A percentile compares a stretch with the other conserved stretches of the same genome.
These are phyloP conservation scores for Graptemys geographica DNA, from an alignment of 2,797 vertebrate species.

Conservation along the genomic window DNA sequence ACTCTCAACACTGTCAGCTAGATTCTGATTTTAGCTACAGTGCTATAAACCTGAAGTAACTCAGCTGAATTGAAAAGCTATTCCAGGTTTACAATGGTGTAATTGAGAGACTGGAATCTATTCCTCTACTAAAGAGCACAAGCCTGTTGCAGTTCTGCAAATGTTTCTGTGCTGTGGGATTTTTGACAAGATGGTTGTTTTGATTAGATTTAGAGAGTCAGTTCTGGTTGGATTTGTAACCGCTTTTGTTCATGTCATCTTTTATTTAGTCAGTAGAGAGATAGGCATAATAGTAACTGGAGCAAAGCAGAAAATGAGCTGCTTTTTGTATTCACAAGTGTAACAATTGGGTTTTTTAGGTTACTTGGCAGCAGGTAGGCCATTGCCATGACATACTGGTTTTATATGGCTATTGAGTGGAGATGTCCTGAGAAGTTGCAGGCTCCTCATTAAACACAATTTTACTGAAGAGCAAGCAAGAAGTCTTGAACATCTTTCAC, in stretches of 20 bases:
- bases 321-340: neutral
- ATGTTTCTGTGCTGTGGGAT: neutral
- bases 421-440: neutral
- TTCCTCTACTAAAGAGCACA: neutral
- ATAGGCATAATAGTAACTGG: neutral
- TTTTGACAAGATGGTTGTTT: neutral
- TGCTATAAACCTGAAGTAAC: neutral
- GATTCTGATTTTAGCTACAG: neutral
- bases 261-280: neutral
- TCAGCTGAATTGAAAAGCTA: neutral
- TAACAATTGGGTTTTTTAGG: neutral
- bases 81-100: neutral
- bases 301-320: neutral
- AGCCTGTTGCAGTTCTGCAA: neutral
- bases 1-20: neutral
- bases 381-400: neutral
- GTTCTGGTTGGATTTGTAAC: neutral
- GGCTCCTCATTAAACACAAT: neutral
- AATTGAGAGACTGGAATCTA: neutral
- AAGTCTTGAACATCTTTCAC: neutral
- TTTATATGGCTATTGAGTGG: neutral
- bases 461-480: neutral
- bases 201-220: neutral
- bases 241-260: fast-evolving
- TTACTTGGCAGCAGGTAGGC: neutral